A percentile compares a stretch with the other conserved stretches of the same genome.
phyloP scores from a whole-genome alignment of 2,113 vertebrate genomes.

The Lampris megalopsis region DNA sequence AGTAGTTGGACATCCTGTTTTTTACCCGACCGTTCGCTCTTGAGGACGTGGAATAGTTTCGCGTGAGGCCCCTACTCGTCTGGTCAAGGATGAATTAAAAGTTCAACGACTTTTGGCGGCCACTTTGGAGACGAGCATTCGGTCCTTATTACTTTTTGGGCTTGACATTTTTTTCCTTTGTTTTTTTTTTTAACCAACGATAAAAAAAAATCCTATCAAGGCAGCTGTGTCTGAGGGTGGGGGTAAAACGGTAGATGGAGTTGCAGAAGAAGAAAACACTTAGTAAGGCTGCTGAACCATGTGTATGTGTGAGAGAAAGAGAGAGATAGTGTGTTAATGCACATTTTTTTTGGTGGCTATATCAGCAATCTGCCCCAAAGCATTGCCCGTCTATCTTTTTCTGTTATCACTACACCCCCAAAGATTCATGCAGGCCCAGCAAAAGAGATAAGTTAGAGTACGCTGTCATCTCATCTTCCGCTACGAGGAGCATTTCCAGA shows the following conservation, averaged over 20 bases:
- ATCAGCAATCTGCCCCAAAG: conserved; percentile 44
- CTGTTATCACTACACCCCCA: conserved; percentile 5
- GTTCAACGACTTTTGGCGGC: conserved; percentile 62
- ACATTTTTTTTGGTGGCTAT: conserved; percentile 31
- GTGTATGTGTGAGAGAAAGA: conserved; percentile 16
- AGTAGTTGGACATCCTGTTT: conserved; percentile 41
- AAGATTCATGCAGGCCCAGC: conserved; percentile 36
- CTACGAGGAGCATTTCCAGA: background rate
- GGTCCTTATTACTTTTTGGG: conserved; percentile 43
- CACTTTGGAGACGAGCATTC: conserved; percentile 60
- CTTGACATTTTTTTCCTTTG: background rate
- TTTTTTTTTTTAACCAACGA: conserved; percentile 50
- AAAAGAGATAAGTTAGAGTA: conserved; percentile 2
- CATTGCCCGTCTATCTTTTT: conserved; percentile 15
- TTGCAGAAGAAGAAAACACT: conserved; percentile 56
- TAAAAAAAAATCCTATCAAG: conserved; percentile 46
- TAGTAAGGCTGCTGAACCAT: conserved; percentile 34
- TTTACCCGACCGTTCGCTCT: conserved; percentile 38
- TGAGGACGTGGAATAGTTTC: conserved; percentile 58
- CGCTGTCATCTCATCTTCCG: conserved; percentile 1
- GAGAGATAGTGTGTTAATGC: conserved; percentile 18
- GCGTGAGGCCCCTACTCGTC: conserved; percentile 37
- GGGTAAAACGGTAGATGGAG: conserved; percentile 51
- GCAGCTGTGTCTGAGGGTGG: conserved; percentile 47
- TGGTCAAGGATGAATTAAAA: conserved; percentile 59